Evolutionary conservation across 2,113 vertebrate species (phyloP), one percentile per base, ranked within the genome.

Genomic region (Mus pahari): DNA sequence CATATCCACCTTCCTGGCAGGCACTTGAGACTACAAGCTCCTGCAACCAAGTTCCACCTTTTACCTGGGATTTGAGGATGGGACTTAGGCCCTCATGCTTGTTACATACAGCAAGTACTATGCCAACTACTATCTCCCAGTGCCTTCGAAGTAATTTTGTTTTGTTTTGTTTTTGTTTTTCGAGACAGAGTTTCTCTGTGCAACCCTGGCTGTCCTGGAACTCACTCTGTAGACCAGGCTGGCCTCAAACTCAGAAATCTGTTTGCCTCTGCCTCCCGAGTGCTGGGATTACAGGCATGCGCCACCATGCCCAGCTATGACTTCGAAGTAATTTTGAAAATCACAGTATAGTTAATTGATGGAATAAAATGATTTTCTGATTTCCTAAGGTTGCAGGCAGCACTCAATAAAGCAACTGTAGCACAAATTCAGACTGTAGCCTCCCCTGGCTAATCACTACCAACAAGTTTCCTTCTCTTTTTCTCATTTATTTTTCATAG

Each of bases 281-380:
- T 50, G 48, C 48, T 50, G 48, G 48, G 48, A 50, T 50, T 50
- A 50, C 4, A 50, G 48, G 48, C 9, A 9, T 50, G 48, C 48
- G 9, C 48, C 48, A 50, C 48, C 48, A 50, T 50, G 48, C 48
- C 48, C 48, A 9, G 48, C 48, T n/a, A 62, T 66, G 28, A 4
- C 62, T 22, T 33, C 2, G 0, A 70, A 88, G 22, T 71, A 91
- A 91, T 89, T 94, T 90, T 94, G 24, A 95, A 96, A 92, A 88
- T 92, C 28, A 84, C 75, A 81, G n/a, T 36, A 81, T 16, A 93
- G 58, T 77, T 94, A 93, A 90, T 33, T 82, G 36, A 74, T 70
- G 94, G 91, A 91, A 95, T 66, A 60, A 7, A 92, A 81, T 48
- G 90, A 92, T 62, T 50, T 12, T 55, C n/a, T 10, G 22, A 94